Conservation (phyloP, 53 echinoderm and acorn worm genomes). For the Echinometra lucunter region DNA sequence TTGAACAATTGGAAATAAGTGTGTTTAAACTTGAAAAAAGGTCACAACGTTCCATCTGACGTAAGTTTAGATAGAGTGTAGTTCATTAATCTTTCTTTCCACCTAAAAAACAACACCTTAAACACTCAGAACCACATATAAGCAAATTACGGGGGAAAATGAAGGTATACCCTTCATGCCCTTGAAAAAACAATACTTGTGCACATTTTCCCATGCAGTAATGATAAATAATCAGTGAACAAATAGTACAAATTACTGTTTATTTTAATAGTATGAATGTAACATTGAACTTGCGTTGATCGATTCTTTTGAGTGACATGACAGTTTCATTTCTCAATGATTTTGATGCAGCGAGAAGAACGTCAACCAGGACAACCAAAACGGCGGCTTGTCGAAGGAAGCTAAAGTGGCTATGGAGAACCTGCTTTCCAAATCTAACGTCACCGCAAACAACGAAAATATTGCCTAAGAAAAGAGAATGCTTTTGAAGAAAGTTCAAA, state of each 20-base stretch:
- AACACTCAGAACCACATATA: too few species aligned
- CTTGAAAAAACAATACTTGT: too few species aligned
- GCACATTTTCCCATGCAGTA: too few species aligned
- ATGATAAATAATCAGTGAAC: too few species aligned
- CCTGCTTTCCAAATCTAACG: constrained; percentile 74
- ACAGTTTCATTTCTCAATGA: neutral
- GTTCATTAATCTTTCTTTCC: too few species aligned
- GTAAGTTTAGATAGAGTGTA: too few species aligned
- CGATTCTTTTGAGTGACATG: neutral
- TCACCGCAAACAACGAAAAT: neutral
- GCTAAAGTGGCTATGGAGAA: constrained; percentile 85
- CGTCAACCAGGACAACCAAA: constrained; percentile 11
- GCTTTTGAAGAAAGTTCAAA: neutral
- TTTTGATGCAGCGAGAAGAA: constrained; percentile 24
- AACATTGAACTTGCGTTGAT: neutral
- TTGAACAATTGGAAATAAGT: too few species aligned
- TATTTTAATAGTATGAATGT: neutral
- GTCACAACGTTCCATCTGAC: too few species aligned
- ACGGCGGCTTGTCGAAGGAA: constrained; percentile 68
- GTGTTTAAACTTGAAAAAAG: too few species aligned
- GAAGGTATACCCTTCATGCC: too few species aligned
- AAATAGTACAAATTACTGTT: neutral
- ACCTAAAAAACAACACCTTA: too few species aligned
- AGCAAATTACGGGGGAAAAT: too few species aligned
- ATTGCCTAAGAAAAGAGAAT: neutral